These are phyloP conservation scores for Drosophila meridionalis DNA, from an alignment of 2,888 invertebrate species.

Conservation along the genomic window DNA sequence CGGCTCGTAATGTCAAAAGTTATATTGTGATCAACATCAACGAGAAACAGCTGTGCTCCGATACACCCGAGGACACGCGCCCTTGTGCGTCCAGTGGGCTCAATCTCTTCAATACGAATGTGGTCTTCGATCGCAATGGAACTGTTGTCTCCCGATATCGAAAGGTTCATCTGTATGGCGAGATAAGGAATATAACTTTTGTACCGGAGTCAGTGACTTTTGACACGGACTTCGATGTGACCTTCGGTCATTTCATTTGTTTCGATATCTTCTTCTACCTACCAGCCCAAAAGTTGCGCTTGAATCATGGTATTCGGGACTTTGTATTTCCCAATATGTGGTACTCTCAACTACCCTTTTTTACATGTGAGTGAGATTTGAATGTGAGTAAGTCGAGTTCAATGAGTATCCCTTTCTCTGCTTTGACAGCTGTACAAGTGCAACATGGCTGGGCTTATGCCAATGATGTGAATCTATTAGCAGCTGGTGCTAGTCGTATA, in stretches of 20 bases:
- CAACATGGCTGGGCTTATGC: constrained; percentile 90
- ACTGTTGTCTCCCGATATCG: constrained; percentile 87
- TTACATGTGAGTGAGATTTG: constrained; percentile 86
- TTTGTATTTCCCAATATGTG: constrained; percentile 89
- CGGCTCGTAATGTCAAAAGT: constrained; percentile 84
- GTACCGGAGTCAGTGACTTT: constrained; percentile 88
- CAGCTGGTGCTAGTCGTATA: constrained; percentile 89
- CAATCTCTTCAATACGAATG: constrained; percentile 90
- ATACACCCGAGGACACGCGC: constrained; percentile 66
- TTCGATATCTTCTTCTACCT: constrained; percentile 92
- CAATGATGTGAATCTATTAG: constrained; percentile 89
- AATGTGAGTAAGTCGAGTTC: not conserved
- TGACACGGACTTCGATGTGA: constrained; percentile 91
- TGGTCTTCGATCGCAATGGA: constrained; percentile 91
- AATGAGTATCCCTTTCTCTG: too few relatives aligned
- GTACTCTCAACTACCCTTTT: constrained; percentile 92
- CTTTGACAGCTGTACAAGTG: constrained; percentile 86
- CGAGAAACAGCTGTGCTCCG: constrained; percentile 87
- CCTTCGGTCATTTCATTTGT: constrained; percentile 92
- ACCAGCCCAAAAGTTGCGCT: constrained; percentile 87
- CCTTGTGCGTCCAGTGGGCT: constrained; percentile 73
- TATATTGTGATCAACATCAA: constrained; percentile 90
- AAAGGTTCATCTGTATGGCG: constrained; percentile 86
- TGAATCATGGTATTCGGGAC: constrained; percentile 73
- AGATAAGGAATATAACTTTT: constrained; percentile 86